Conservation (phyloP, 2,888 invertebrate genomes). For the Xestobium rufovillosum region DNA sequence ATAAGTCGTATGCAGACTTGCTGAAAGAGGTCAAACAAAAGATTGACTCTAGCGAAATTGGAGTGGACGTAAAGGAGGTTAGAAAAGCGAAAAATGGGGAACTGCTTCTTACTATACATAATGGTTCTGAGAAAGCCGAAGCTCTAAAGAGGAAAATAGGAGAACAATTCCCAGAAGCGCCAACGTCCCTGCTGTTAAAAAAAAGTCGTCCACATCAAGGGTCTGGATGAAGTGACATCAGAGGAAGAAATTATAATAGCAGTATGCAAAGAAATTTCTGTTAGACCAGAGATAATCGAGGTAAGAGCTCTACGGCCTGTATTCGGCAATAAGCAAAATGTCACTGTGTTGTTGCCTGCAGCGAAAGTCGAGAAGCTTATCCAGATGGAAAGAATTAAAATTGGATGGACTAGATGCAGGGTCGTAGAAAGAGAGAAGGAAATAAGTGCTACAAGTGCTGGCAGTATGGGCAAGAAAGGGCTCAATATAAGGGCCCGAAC, state of each 20-base stretch:
- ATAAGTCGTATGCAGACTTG: not conserved
- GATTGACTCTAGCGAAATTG: no score
- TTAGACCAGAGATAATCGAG: not conserved
- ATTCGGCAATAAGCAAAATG: not conserved
- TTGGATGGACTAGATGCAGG: constrained; percentile 15
- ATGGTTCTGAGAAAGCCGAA: no score
- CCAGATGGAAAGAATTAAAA: no score
- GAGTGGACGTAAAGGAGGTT: not conserved
- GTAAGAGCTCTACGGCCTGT: not conserved
- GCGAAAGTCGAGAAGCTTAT: constrained; percentile 8
- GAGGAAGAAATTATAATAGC: no score
- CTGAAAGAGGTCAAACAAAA: not conserved
- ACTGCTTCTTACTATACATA: no score
- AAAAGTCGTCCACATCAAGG: not conserved
- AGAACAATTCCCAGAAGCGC: no score
- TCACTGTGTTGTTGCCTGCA: not conserved
- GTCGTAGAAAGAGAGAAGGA: constrained; percentile 15
- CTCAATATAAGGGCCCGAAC: constrained; percentile 20
- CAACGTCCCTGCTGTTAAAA: no score
- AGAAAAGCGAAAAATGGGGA: constrained; percentile 1
- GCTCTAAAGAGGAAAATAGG: no score
- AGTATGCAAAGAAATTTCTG: no score
- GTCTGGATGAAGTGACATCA: constrained; percentile 1
- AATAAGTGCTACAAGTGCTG: constrained; percentile 20
- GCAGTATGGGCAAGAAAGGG: constrained; percentile 16